Conservation (phyloP, 2,888 invertebrate genomes). For the Spilarctia lutea region DNA sequence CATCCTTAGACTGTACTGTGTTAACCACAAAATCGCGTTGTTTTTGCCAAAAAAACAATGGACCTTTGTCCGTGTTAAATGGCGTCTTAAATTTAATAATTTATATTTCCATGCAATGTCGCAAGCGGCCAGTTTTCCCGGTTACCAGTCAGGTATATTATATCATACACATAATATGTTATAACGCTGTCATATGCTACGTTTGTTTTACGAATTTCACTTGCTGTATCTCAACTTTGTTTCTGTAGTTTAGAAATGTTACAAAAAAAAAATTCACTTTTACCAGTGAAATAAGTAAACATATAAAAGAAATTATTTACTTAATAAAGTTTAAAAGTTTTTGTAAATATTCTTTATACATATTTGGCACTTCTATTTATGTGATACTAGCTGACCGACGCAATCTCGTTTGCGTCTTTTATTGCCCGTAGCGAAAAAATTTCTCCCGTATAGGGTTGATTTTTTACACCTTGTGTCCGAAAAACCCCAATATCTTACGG, state of each 20-base stretch:
- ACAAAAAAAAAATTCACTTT: too few species aligned
- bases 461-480: too few species aligned
- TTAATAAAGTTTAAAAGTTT: too few species aligned
- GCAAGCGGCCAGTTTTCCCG: not conserved
- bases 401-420: too few species aligned
- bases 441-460: too few species aligned
- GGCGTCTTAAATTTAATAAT: not conserved
- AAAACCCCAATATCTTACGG: too few species aligned
- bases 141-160: not conserved
- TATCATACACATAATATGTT: not conserved
- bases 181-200: not conserved
- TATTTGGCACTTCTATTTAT: too few species aligned
- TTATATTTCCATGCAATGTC: not conserved
- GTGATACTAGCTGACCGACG: too few species aligned
- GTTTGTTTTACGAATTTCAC: not conserved
- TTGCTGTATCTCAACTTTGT: not conserved
- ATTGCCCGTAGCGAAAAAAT: too few species aligned
- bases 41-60: not conserved
- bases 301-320: too few species aligned
- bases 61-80: not conserved
- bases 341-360: too few species aligned
- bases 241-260: not conserved
- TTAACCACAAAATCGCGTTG: not conserved
- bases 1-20: not conserved
- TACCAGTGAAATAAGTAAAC: too few species aligned